phyloP scores from a whole-genome alignment of 2,888 invertebrate genomes.

The Carabus problematicus region DNA sequence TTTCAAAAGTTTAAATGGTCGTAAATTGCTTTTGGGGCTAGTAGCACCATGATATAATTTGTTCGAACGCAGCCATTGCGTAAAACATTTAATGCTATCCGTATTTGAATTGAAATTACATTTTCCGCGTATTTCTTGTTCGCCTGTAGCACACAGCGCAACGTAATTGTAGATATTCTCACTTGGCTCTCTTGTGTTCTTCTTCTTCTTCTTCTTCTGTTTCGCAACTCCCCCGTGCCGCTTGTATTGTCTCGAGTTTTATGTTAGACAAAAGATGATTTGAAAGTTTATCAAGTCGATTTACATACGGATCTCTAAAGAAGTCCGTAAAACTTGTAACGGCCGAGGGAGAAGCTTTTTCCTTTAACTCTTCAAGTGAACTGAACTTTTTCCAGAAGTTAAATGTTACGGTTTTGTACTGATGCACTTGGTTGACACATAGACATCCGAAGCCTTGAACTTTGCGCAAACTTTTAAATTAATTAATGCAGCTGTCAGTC shows the following conservation, averaged over 20 bases:
- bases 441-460: constrained; percentile 10
- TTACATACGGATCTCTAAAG: constrained; percentile 15
- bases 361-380: constrained; percentile 2
- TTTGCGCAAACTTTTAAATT: constrained; percentile 22
- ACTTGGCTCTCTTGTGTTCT: too few species aligned
- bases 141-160: too few species aligned
- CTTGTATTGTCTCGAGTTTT: constrained; percentile 6
- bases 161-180: too few species aligned
- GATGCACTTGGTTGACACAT: background rate
- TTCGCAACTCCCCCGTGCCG: too few species aligned
- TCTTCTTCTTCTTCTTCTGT: too few species aligned
- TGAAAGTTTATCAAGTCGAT: constrained; percentile 13
- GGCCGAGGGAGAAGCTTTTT: background rate
- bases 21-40: too few species aligned
- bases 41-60: too few species aligned
- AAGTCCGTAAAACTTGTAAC: constrained; percentile 8
- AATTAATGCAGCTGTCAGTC: constrained; percentile 21
- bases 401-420: constrained; percentile 10
- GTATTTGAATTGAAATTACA: too few species aligned
- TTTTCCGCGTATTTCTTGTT: too few species aligned
- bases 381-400: constrained; percentile 5
- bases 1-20: too few species aligned
- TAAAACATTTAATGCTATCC: too few species aligned
- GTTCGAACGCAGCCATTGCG: too few species aligned
- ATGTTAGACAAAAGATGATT: constrained; percentile 19